Evolutionary conservation across 2,797 vertebrate genomes (phyloP).

Genomic region (Toxotes lorentzi): DNA sequence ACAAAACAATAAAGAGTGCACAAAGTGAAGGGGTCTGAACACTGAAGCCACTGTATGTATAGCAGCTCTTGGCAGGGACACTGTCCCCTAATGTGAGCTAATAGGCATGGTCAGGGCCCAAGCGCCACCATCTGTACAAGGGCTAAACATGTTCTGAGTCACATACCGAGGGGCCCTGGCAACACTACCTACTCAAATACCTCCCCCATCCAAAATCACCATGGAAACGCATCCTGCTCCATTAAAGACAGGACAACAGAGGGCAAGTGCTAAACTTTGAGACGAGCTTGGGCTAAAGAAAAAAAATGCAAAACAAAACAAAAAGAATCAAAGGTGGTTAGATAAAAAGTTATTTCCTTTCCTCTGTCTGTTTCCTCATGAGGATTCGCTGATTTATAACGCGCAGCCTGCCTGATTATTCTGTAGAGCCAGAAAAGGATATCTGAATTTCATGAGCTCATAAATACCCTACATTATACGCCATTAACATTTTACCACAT

Average conservation of each 20-base stretch:
- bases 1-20: background rate
- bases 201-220: slow-evolving; percentile 15
- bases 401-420: slow-evolving; percentile 42
- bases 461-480: slow-evolving; percentile 73
- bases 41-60: too few species aligned
- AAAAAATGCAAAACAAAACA: background rate
- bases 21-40: background rate
- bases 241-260: background rate
- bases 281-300: background rate
- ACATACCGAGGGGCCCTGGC: slow-evolving; percentile 2
- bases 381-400: slow-evolving; percentile 64
- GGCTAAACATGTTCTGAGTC: slow-evolving; percentile 4
- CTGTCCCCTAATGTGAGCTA: slow-evolving; percentile 6
- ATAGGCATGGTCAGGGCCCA: slow-evolving; percentile 26
- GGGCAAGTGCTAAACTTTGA: slow-evolving; percentile 26
- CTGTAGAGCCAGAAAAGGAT: slow-evolving; percentile 44
- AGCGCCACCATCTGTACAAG: slow-evolving; percentile 36
- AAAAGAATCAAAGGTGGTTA: slow-evolving; percentile 20
- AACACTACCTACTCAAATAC: background rate
- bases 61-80: background rate
- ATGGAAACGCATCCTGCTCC: slow-evolving; percentile 29
- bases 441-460: slow-evolving; percentile 77
- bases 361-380: slow-evolving; percentile 26
- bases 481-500: slow-evolving; percentile 69
- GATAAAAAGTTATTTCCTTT: slow-evolving; percentile 43